Evolutionary conservation across 2,113 vertebrate genomes (phyloP).

Genomic region (Bombycilla garrulus): DNA sequence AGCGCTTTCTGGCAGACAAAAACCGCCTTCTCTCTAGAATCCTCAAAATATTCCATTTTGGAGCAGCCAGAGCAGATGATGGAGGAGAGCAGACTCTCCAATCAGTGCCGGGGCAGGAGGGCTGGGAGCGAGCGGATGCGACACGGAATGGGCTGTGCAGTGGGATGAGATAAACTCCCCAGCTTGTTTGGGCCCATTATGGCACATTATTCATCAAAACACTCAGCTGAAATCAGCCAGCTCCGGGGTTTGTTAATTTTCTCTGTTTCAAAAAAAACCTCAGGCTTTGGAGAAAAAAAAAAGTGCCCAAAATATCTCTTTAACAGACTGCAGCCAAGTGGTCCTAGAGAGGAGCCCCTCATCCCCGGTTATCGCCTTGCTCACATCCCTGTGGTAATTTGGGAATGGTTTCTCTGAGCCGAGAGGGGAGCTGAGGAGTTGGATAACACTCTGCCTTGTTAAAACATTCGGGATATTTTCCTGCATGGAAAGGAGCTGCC

Average conservation of each 20-base stretch:
- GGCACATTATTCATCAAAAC: conserved; percentile 59
- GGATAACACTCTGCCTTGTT: not conserved
- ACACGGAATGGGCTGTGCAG: conserved; percentile 19
- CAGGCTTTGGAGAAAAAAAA: not conserved
- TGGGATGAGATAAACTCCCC: conserved; percentile 34
- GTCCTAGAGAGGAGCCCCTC: not conserved
- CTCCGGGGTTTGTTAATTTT: conserved; percentile 21
- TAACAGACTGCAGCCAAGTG: not conserved
- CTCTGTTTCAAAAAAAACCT: conserved; percentile 8
- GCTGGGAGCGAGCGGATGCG: conserved; percentile 1
- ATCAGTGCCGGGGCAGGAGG: conserved; percentile 1
- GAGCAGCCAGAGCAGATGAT: not conserved
- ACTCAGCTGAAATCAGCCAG: conserved; percentile 55
- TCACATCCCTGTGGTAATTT: not conserved
- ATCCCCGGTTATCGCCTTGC: not conserved
- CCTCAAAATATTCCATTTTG: conserved; percentile 1
- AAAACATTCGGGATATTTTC: not conserved
- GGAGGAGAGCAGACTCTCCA: conserved; percentile 45
- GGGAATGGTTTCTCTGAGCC: not conserved
- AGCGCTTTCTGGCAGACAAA: not conserved
- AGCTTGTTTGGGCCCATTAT: conserved; percentile 49
- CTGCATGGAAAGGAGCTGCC: not conserved
- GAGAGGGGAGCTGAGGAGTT: not conserved
- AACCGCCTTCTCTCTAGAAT: not conserved
- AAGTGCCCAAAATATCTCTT: conserved; percentile 22